Base-by-base conservation (phyloP, 2,113 vertebrate genomes). In the Thamnophis sirtalis region DNA sequence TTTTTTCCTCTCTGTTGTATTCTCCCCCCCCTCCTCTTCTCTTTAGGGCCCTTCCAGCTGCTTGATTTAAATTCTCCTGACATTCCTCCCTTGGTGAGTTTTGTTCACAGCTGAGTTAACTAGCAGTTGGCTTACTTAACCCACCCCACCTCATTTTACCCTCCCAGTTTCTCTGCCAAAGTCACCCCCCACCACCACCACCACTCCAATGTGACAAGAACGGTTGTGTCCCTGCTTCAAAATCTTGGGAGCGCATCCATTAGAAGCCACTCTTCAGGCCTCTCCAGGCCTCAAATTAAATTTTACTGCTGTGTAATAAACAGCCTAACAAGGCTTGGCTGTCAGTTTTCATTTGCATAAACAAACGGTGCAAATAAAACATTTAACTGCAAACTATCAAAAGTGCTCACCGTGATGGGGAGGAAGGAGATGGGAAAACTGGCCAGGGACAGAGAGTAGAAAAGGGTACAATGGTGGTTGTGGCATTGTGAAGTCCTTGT, bases 51-150 rank as follows among this genome's bases (percentile, higher is more conserved):
- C 55, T 86, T 84, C 90, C 86, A 60, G 92, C 91, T 90, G 92
- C 43, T 91, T 93, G 92, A 96, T 96, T 96, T 97, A 96, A 97
- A 93, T 92, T 94, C 93, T 95, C 94, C 95, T 96, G 95, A 96
- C 96, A 3, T 93, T 93, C 93, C 94, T 93, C 93, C 93, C 95
- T 94, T 93, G 94, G 93, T 91, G n/a, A 95, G 54, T 33, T 92
- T 92, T 5, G 2, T 95, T 94, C 87, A 93, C 28, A 0, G 94
- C 92, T 95, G 94, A 96, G 93, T 84, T 94, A 94, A 94, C 88
- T 91, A 58, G 49, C 0, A 6, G 33, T 93, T 84, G 92, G 94
- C 93, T 91, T 94, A 94, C 93, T 94, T 68, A 33, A 80, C 28
- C 38, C n/a, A n/a, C 28, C 33, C 11, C 13, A 80, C 73, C 33